Evolutionary conservation across 2,888 invertebrate genomes (phyloP), one percentile per base, ranked within the genome.

Genomic region (Glaucopsyche alexis): DNA sequence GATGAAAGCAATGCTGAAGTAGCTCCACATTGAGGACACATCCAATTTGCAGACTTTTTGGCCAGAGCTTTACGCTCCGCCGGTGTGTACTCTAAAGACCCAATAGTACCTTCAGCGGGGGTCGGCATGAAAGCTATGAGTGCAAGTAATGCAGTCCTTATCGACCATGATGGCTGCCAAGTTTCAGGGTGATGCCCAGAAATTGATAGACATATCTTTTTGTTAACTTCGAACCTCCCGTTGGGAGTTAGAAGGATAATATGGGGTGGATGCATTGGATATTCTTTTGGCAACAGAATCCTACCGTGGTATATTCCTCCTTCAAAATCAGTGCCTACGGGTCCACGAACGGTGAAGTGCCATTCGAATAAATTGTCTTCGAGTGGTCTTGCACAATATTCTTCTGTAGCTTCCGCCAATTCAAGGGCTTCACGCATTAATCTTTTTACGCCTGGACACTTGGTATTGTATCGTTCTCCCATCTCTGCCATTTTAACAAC

Each of bases 161-260:
- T 98, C 47, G 98, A 98, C 99, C 99, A 99, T 4, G 98, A 98
- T 42, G 99, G 99, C 84, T 98, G 97, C 99, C 99, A 99, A 52
- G 98, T 97, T 88, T 99, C 99, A n/a, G 98, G 99, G 87, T 99
- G 99, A 89, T 98, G 96, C 7, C 98, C 98, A 75, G 98, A 98
- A 81, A 99, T 99, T 77, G 98, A 98, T 78, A 99, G 91, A 85
- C 99, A 99, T 81, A 99, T 98, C 90, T 99, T 99, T 87, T 97
- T 98, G 86, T 97, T 97, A 9, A 95, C 95, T 91, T 98, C 98
- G 91, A 99, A 99, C 78, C 99, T 94, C 69, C 98, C 98, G 88
- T 98, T 99, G 2, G 98, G 98, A 40, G 98, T 99, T 71, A 99
- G 87, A 71, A 99, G 91, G 81, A 98, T 98, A 78, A 99, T 98